These are phyloP conservation scores for Microplitis mediator DNA, from an alignment of 1,140 invertebrate species.

Conservation along the genomic window DNA sequence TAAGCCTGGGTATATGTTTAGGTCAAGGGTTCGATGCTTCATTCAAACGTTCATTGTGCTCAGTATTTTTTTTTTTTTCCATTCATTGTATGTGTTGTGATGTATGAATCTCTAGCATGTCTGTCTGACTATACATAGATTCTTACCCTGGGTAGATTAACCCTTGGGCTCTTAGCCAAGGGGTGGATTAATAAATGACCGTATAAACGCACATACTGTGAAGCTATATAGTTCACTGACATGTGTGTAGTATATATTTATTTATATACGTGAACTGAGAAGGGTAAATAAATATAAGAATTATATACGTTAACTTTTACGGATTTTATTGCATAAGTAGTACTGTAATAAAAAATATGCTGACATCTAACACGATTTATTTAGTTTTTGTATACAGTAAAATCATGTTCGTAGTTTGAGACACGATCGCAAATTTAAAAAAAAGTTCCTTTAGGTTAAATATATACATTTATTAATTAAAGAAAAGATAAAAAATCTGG, in stretches of 20 bases:
- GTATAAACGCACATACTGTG: slow-evolving; percentile 11
- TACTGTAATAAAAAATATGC: too few species aligned
- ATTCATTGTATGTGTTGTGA: neutral
- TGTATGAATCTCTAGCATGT: neutral
- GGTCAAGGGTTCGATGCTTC: neutral
- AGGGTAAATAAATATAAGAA: too few species aligned
- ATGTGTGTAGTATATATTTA: slow-evolving; percentile 18
- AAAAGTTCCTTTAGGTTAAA: too few species aligned
- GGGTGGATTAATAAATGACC: slow-evolving; percentile 16
- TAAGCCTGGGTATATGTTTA: neutral
- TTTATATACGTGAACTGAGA: neutral
- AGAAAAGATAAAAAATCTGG: too few species aligned
- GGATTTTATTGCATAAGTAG: too few species aligned
- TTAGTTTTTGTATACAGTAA: too few species aligned
- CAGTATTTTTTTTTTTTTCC: neutral
- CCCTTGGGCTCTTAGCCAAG: slow-evolving; percentile 6
- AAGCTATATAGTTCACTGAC: neutral
- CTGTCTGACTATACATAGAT: neutral
- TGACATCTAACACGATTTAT: too few species aligned
- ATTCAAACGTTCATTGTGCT: neutral
- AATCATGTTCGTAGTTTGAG: too few species aligned
- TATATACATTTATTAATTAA: too few species aligned
- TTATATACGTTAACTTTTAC: too few species aligned
- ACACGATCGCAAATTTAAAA: too few species aligned
- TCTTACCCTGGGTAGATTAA: slow-evolving; percentile 17